Percentiles rank a stretch among this genome's conserved stretches.
phyloP scores from a whole-genome alignment of 1,140 invertebrate genomes.

The Gryllus bimaculatus region DNA sequence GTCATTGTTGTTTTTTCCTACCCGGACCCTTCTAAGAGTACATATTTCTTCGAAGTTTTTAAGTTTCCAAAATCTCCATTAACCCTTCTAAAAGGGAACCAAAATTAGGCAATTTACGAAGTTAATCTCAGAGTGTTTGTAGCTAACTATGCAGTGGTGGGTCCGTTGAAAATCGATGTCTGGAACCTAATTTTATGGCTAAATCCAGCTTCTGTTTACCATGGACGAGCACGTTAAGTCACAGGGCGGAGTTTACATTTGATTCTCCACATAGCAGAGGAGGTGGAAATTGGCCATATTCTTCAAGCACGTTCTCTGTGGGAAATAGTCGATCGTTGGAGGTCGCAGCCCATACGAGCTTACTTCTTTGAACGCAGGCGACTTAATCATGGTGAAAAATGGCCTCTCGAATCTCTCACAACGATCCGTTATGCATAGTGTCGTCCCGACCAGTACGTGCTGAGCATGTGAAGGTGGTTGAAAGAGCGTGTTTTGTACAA shows the following conservation, averaged over 20 bases:
- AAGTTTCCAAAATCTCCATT: neutral
- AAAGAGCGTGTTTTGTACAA: no score
- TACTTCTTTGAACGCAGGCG: neutral
- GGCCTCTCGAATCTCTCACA: neutral
- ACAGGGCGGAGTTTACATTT: neutral
- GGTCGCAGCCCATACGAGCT: neutral
- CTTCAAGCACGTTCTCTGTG: no score
- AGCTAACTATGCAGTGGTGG: neutral
- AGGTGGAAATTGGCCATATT: neutral
- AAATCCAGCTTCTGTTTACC: neutral
- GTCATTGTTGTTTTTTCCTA: neutral
- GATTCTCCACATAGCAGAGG: neutral
- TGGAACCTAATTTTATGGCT: constrained; percentile 4
- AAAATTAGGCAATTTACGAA: neutral
- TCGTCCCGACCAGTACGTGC: neutral
- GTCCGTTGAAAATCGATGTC: neutral
- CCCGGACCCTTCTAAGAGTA: neutral
- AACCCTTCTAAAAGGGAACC: neutral
- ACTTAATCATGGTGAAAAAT: neutral
- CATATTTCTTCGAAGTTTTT: constrained; percentile 1
- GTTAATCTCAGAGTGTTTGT: neutral
- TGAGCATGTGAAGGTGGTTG: neutral
- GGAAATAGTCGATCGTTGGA: no score
- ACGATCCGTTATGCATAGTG: neutral
- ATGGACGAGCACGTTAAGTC: neutral